phyloP scores from a whole-genome alignment of 92 coral and sea anemone species.

The Epizoanthus rinbou region DNA sequence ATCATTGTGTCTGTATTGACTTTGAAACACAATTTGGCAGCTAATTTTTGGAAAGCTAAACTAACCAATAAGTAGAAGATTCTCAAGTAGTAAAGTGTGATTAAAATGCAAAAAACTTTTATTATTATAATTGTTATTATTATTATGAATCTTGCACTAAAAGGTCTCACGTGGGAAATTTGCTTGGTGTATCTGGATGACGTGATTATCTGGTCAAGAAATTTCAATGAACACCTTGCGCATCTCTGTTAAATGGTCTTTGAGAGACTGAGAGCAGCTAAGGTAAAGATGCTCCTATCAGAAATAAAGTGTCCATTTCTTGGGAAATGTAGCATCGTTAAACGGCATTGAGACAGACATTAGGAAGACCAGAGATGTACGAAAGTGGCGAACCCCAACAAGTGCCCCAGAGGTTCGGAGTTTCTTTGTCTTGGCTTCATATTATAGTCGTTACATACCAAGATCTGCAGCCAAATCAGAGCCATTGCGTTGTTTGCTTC shows the following conservation, averaged over 20 bases:
- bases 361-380: slow-evolving; percentile 48
- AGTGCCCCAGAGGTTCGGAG: slow-evolving; percentile 42
- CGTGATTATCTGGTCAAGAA: slow-evolving; percentile 52
- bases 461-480: slow-evolving; percentile 21
- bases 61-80: too few species aligned
- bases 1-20: too few species aligned
- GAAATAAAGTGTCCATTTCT: slow-evolving; percentile 27
- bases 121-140: too few species aligned
- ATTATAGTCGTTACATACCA: slow-evolving; percentile 35
- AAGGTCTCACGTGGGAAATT: slow-evolving; percentile 53
- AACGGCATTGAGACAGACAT: slow-evolving; percentile 52
- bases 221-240: slow-evolving; percentile 46
- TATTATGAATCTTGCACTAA: slow-evolving; percentile 55
- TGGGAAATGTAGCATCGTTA: slow-evolving; percentile 44
- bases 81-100: too few species aligned
- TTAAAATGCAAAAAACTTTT: too few species aligned
- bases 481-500: slow-evolving; percentile 42
- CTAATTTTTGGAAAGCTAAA: too few species aligned
- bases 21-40: too few species aligned
- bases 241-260: slow-evolving; percentile 37
- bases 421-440: slow-evolving; percentile 37
- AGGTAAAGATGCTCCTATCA: slow-evolving; percentile 48
- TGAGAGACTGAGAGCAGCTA: slow-evolving; percentile 44
- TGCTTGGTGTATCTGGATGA: slow-evolving; percentile 67
- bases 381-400: slow-evolving; percentile 46